Conservation (phyloP, 2,113 vertebrate species). For the Leptodactylus fuscus region DNA sequence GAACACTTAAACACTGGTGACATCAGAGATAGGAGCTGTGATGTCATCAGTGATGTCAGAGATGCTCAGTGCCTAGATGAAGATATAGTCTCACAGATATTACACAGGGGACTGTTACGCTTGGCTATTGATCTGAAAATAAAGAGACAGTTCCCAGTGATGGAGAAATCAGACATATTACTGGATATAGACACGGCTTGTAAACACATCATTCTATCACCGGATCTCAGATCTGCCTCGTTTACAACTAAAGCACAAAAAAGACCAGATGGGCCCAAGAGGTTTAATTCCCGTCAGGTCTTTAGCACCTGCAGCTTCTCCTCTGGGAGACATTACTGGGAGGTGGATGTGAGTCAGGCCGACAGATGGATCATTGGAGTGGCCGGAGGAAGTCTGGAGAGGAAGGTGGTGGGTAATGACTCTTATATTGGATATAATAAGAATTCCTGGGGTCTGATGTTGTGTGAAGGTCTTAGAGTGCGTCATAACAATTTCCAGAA, state of each 20-base stretch:
- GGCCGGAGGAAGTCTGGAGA: conserved; percentile 4
- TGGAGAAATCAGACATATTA: too few species aligned
- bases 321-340: too few species aligned
- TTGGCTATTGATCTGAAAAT: background rate
- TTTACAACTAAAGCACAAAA: background rate
- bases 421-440: conserved; percentile 22
- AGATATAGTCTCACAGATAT: background rate
- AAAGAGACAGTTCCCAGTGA: too few species aligned
- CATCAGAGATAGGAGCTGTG: background rate
- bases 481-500: background rate
- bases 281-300: background rate
- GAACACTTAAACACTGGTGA: background rate
- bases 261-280: background rate
- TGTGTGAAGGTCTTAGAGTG: background rate
- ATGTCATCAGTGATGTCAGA: too few species aligned
- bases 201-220: too few species aligned
- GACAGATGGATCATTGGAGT: too few species aligned
- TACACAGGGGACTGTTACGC: background rate
- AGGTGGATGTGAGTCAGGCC: too few species aligned
- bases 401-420: conserved; percentile 2
- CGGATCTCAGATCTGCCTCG: too few species aligned
- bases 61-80: conserved; percentile 3
- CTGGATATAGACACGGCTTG: too few species aligned
- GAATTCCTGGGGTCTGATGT: conserved; percentile 9
- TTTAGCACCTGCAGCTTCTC: too few species aligned